These are phyloP conservation scores for Antedon mediterranea DNA, from an alignment of 53 echinoderm and acorn worm genomes.

Conservation along the genomic window DNA sequence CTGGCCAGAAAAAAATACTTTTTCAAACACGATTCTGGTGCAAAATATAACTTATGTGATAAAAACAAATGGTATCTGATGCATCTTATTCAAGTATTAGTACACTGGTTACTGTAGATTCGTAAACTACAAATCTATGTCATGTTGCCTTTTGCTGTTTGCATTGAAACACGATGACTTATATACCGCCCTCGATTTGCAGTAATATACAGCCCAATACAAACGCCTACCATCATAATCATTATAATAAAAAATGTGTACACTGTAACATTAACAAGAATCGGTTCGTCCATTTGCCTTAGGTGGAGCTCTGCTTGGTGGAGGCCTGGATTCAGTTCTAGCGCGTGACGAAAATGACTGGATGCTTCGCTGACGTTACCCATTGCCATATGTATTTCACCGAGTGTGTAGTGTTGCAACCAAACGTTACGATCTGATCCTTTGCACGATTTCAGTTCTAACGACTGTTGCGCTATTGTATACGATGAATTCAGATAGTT, in stretches of 20 bases:
- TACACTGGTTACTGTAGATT: too few species aligned
- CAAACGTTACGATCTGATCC: conserved; percentile 72
- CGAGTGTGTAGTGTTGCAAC: conserved; percentile 93
- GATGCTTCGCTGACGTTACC: conserved; percentile 57
- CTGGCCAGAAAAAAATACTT: too few species aligned
- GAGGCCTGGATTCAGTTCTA: conserved; percentile 84
- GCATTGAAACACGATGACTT: background rate
- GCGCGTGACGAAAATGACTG: conserved; percentile 61
- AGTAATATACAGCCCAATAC: conserved; percentile 51
- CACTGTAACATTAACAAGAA: conserved; percentile 53
- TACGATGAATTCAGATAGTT: conserved; percentile 66
- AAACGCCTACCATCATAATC: conserved; percentile 59
- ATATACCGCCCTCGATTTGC: background rate
- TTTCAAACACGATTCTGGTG: too few species aligned
- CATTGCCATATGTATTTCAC: conserved; percentile 71
- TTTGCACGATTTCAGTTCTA: conserved; percentile 39
- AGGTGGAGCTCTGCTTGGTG: conserved; percentile 83
- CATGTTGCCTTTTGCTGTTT: background rate
- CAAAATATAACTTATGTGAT: too few species aligned
- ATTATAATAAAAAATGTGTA: conserved; percentile 82
- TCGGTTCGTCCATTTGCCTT: conserved; percentile 56
- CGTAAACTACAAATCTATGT: too few species aligned
- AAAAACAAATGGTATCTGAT: too few species aligned
- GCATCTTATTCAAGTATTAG: too few species aligned
- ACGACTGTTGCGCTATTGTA: conserved; percentile 58